Percentiles rank a stretch among this genome's conserved stretches.
phyloP scores from a whole-genome alignment of 2,113 vertebrate genomes.

The Malurus alboscapulatus region DNA sequence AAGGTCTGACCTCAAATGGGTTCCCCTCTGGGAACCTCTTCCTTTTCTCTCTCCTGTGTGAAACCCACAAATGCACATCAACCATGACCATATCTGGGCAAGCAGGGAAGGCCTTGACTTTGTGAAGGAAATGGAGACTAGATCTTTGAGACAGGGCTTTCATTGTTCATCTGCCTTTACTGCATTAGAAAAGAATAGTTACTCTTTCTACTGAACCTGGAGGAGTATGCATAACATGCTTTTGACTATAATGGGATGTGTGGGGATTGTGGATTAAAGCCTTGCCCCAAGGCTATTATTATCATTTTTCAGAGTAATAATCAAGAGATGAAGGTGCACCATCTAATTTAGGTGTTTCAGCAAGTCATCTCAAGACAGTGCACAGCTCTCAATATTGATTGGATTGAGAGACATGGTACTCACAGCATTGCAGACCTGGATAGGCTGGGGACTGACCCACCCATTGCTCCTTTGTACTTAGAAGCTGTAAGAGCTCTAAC shows the following conservation, averaged over 20 bases:
- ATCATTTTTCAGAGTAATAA: not conserved
- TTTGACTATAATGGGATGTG: not conserved
- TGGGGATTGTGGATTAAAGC: constrained; percentile 20
- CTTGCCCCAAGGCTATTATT: constrained; percentile 14
- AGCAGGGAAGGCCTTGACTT: not conserved
- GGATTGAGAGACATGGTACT: not conserved
- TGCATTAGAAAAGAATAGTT: not conserved
- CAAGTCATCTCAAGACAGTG: not conserved
- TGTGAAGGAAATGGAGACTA: not conserved
- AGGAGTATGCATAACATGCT: not conserved
- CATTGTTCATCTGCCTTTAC: not conserved
- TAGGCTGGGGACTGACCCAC: not conserved
- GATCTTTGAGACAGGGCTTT: not conserved
- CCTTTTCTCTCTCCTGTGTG: not conserved
- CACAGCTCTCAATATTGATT: not conserved
- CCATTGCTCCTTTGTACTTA: not conserved
- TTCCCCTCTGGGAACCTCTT: not conserved
- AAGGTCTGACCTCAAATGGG: not conserved
- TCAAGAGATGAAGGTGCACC: not conserved
- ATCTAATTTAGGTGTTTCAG: constrained; percentile 24
- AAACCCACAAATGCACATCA: not conserved
- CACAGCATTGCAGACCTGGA: not conserved
- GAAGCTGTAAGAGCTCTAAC: not conserved
- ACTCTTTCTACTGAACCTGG: not conserved
- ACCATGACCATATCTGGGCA: rapidly evolving